phyloP scores from a whole-genome alignment of 2,888 invertebrate genomes.

The Synergus japonicus region DNA sequence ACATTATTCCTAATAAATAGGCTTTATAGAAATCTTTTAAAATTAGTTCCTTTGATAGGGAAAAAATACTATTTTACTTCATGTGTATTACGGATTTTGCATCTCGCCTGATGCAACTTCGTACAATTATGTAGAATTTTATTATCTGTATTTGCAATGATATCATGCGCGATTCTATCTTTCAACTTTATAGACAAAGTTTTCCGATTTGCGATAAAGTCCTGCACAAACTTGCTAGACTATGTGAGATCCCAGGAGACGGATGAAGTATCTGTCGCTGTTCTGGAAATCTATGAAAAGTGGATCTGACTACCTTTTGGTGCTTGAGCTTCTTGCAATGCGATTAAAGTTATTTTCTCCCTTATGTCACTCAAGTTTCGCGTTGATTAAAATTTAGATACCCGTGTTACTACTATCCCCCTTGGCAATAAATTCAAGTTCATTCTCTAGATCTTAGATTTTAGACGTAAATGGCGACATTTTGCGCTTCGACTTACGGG shows the following conservation, averaged over 20 bases:
- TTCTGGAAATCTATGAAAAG: constrained; percentile 26
- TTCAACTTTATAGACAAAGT: constrained; percentile 11
- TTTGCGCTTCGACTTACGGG: too few relatives aligned
- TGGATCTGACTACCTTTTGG: constrained; percentile 33
- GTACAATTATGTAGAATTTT: background rate
- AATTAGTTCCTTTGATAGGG: background rate
- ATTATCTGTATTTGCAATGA: background rate
- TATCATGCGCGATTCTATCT: background rate
- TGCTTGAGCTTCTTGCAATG: constrained; percentile 1
- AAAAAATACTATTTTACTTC: background rate
- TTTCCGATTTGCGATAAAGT: constrained; percentile 34
- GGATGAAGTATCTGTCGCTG: constrained; percentile 12
- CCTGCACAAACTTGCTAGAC: constrained; percentile 9
- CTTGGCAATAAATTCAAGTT: too few relatives aligned
- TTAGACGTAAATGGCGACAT: too few relatives aligned
- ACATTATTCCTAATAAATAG: constrained; percentile 16
- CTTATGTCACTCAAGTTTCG: background rate
- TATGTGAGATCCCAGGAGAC: constrained; percentile 10
- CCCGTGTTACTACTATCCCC: background rate
- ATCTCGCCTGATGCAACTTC: background rate
- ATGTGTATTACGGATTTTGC: background rate
- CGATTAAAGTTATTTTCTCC: constrained; percentile 32
- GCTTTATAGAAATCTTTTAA: background rate
- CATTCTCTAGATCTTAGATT: background rate
- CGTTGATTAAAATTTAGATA: background rate